Conservation (phyloP, 2,113 vertebrate species). For the Esox niger region DNA sequence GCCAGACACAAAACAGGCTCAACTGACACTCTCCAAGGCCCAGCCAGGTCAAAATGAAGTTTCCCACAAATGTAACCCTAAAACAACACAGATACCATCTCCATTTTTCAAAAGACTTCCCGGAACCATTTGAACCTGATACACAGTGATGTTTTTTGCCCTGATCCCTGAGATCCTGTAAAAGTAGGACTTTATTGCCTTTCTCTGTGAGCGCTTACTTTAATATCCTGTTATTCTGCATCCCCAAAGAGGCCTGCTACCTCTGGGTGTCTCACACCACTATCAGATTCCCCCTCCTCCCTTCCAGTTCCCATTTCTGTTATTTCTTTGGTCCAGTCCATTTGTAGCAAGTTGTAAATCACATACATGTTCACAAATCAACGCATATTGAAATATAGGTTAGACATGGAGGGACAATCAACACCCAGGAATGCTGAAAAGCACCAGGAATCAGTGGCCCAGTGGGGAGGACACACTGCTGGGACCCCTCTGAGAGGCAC, state of each 20-base stretch:
- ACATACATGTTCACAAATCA: slow-evolving; percentile 17
- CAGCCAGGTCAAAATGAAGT: slow-evolving; percentile 8
- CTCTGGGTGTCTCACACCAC: slow-evolving; percentile 17
- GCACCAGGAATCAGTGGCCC: slow-evolving; percentile 22
- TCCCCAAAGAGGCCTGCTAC: slow-evolving; percentile 8
- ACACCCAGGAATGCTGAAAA: slow-evolving; percentile 49
- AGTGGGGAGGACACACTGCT: slow-evolving; percentile 21
- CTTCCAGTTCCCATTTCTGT: slow-evolving; percentile 2
- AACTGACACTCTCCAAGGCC: slow-evolving; percentile 34
- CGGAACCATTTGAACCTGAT: slow-evolving; percentile 24
- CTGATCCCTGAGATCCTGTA: slow-evolving; percentile 23
- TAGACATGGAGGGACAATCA: slow-evolving; percentile 32
- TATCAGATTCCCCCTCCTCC: slow-evolving; percentile 1
- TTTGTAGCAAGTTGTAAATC: slow-evolving; percentile 22
- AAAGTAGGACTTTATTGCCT: slow-evolving; percentile 38
- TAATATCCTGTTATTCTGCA: slow-evolving; percentile 53
- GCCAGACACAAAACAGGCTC: slow-evolving; percentile 40
- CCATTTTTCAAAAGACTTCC: slow-evolving; percentile 30
- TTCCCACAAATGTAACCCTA: slow-evolving; percentile 36
- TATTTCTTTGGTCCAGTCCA: slow-evolving; percentile 16
- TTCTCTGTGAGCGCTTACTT: slow-evolving; percentile 39
- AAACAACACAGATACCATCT: slow-evolving; percentile 25
- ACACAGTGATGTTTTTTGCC: slow-evolving; percentile 25
- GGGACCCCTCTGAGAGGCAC: no score
- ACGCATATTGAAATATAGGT: slow-evolving; percentile 36